These are phyloP conservation scores for Ceyx cyanopectus DNA, from an alignment of 2,113 vertebrate genomes.

Conservation along the genomic window DNA sequence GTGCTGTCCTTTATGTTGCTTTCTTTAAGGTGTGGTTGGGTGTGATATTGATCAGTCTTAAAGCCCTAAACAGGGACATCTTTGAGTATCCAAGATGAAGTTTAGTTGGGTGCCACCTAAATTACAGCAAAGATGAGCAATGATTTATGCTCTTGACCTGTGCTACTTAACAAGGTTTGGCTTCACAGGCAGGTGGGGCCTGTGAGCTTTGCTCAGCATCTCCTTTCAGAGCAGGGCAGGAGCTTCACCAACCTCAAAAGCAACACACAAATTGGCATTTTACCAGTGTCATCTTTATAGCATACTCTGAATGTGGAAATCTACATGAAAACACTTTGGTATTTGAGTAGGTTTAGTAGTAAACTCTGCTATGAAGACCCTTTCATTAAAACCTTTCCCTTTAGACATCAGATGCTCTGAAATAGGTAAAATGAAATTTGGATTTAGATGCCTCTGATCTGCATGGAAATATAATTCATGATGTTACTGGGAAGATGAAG, in stretches of 20 bases:
- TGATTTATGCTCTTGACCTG: background rate
- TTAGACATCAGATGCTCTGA: background rate
- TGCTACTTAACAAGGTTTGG: background rate
- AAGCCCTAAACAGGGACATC: background rate
- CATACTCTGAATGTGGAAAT: background rate
- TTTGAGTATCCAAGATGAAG: background rate
- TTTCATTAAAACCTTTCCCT: background rate
- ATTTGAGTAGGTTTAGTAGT: background rate
- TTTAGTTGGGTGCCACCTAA: background rate
- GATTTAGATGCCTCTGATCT: background rate
- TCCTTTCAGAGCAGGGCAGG: background rate
- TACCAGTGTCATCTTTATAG: background rate
- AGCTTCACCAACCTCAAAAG: background rate
- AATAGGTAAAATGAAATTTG: background rate
- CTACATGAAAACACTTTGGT: background rate
- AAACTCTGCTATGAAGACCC: background rate
- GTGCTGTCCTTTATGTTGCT: background rate
- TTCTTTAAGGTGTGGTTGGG: background rate
- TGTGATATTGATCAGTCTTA: background rate
- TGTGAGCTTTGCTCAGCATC: fast-evolving
- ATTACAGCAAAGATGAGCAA: too few species aligned
- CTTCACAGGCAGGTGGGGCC: background rate
- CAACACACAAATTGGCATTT: background rate
- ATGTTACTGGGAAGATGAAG: background rate
- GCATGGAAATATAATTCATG: background rate